Evolutionary conservation across 2,113 vertebrate species (phyloP).

Genomic region (Actenoides hombroni): DNA sequence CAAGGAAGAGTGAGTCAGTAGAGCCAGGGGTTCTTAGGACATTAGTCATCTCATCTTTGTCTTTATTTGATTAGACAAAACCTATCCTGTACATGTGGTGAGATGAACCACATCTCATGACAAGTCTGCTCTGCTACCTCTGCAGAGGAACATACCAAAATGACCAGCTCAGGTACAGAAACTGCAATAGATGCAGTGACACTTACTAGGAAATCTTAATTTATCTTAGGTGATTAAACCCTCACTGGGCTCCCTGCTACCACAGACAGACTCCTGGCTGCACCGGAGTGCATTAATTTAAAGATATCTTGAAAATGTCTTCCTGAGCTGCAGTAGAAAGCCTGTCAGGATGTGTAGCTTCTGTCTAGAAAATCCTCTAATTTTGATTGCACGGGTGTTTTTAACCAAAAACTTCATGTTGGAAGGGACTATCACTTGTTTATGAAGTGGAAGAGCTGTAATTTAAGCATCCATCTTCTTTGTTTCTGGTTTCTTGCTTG

Average conservation of each 20-base stretch:
- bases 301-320: not conserved
- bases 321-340: not conserved
- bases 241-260: not conserved
- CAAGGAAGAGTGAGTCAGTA: not conserved
- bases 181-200: not conserved
- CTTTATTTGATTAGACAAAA: not conserved
- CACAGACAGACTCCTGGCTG: not conserved
- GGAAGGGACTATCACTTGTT: not conserved
- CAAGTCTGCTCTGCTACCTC: not conserved
- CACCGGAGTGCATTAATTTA: not conserved
- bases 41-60: not conserved
- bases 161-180: not conserved
- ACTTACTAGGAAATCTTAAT: not conserved
- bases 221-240: not conserved
- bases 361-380: not conserved
- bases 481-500: not conserved
- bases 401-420: not conserved
- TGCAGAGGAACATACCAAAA: not conserved
- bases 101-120: not conserved
- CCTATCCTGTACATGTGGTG: rapidly evolving
- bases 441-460: not conserved
- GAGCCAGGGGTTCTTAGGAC: not conserved
- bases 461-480: not conserved
- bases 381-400: not conserved
- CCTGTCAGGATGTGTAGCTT: not conserved